Evolutionary conservation across 2,797 vertebrate genomes (phyloP).

Genomic region (Tenualosa ilisha): DNA sequence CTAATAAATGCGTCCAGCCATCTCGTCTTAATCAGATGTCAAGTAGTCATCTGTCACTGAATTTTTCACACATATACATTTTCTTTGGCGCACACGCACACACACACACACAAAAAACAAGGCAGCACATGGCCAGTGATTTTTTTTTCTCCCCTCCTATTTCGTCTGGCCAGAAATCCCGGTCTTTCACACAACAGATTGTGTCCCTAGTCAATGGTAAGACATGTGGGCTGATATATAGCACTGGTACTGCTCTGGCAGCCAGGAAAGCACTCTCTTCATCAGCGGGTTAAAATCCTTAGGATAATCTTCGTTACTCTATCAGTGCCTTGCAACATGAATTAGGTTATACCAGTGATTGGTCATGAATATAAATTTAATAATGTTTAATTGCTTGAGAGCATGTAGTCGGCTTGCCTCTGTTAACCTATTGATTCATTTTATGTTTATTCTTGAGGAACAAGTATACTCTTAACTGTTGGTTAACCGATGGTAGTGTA

Average conservation of each 20-base stretch:
- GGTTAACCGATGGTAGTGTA: no score
- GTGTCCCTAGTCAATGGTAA: background rate
- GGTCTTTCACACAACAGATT: constrained; percentile 17
- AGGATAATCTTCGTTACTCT: background rate
- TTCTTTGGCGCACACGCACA: background rate
- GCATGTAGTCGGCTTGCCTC: background rate
- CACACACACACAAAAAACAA: background rate
- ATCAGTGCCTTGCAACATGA: background rate
- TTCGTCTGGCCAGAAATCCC: constrained; percentile 23
- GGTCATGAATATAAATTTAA: no score
- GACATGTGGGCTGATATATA: background rate
- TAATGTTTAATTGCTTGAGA: background rate
- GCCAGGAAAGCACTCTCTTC: background rate
- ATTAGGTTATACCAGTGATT: background rate
- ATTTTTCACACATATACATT: constrained; percentile 5
- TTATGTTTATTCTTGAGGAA: no score
- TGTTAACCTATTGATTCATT: no score
- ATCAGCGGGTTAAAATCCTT: background rate
- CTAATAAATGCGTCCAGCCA: background rate
- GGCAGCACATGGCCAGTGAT: background rate
- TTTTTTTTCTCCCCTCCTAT: background rate
- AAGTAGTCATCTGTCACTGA: background rate
- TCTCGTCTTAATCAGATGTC: background rate
- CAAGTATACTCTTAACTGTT: background rate
- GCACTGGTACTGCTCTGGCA: background rate